A percentile compares a stretch with the other conserved stretches of the same genome.
Conservation (phyloP, 2,797 vertebrate species). For the Artibeus lituratus region DNA sequence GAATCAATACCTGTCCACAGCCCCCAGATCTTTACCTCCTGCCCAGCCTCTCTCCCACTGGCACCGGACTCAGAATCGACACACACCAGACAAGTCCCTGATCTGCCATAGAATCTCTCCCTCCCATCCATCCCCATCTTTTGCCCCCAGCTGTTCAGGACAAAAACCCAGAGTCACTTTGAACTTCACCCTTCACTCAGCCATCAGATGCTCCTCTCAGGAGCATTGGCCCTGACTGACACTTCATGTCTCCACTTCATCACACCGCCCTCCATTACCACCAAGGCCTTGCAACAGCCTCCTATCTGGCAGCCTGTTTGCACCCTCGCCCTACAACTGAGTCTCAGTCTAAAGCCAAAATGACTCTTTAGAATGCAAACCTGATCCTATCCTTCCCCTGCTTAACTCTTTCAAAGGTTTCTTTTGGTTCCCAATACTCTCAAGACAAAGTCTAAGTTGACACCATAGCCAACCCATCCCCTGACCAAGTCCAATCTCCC, state of each 20-base stretch:
- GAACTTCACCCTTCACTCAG: not conserved
- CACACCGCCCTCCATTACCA: not conserved
- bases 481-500: not conserved
- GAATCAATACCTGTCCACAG: not conserved
- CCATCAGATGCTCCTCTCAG: not conserved
- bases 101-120: not conserved
- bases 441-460: not conserved
- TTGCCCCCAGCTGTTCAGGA: not conserved
- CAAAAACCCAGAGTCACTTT: not conserved
- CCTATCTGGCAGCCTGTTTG: not conserved
- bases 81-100: not conserved
- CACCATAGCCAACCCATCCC: not conserved
- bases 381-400: not conserved
- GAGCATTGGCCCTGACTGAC: fast-evolving
- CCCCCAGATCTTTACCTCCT: not conserved
- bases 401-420: not conserved
- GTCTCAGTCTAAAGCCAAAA: not conserved
- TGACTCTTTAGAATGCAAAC: not conserved
- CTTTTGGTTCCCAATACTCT: not conserved
- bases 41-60: not conserved
- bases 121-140: not conserved
- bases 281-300: not conserved
- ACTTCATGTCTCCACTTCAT: not conserved
- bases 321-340: not conserved
- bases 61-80: not conserved